Percentiles rank a stretch among this genome's conserved stretches.
Evolutionary conservation across 2,888 invertebrate species (phyloP).

Genomic region (Leptothorax acervorum): DNA sequence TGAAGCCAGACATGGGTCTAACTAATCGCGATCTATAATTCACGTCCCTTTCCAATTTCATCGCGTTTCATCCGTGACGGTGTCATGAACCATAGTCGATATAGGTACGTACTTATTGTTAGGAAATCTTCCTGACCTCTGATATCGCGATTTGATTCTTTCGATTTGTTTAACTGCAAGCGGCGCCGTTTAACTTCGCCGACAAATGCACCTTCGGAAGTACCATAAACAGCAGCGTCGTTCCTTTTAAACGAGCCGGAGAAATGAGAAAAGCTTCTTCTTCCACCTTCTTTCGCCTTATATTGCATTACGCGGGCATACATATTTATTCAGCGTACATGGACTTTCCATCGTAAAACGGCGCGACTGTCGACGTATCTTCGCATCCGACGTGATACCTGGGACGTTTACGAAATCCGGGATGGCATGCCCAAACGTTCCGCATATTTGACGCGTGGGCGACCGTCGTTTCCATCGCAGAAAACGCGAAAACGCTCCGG

Average conservation of each 20-base stretch:
- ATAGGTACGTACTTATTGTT: not conserved
- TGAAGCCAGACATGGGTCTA: not conserved
- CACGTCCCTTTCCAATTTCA: not conserved
- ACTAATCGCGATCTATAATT: constrained; percentile 18
- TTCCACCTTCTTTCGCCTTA: constrained; percentile 63
- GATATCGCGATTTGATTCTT: not conserved
- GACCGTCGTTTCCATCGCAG: constrained; percentile 20
- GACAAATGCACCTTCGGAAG: not conserved
- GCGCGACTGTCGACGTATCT: constrained; percentile 69
- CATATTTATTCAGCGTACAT: constrained; percentile 77
- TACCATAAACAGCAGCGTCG: constrained; percentile 47
- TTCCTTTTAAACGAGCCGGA: constrained; percentile 49
- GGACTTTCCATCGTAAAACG: constrained; percentile 71
- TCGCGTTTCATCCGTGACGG: not conserved
- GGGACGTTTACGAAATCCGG: constrained; percentile 71
- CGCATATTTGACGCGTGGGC: constrained; percentile 60
- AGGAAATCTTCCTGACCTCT: not conserved
- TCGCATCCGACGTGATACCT: constrained; percentile 66
- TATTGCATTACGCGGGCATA: constrained; percentile 72
- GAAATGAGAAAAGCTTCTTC: constrained; percentile 55
- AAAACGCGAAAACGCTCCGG: constrained; percentile 35
- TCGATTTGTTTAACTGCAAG: constrained; percentile 57
- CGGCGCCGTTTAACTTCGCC: constrained; percentile 19
- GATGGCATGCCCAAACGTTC: constrained; percentile 61
- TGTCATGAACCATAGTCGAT: constrained; percentile 11